These are phyloP conservation scores for Troglohyphantes excavatus DNA, from an alignment of 2,888 invertebrate species.

Conservation along the genomic window DNA sequence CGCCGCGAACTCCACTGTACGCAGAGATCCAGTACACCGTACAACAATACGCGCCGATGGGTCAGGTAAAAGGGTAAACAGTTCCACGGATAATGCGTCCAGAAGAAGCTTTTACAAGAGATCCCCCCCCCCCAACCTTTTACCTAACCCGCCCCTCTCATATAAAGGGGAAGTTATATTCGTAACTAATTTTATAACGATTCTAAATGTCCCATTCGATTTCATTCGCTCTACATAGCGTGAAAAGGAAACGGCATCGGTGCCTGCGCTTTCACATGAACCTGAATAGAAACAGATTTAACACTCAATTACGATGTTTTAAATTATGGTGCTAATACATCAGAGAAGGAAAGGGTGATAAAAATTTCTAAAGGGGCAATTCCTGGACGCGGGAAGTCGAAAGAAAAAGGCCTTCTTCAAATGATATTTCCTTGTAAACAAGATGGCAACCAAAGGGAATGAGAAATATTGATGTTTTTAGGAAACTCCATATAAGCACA, in stretches of 20 bases:
- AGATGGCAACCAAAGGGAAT: background rate
- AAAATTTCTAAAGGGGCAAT: background rate
- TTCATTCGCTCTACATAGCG: constrained; percentile 23
- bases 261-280: background rate
- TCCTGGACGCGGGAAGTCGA: background rate
- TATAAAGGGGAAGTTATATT: background rate
- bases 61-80: constrained; percentile 43
- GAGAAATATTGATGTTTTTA: too few species aligned
- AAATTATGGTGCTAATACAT: background rate
- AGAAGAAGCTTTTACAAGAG: too few species aligned
- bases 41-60: constrained; percentile 14
- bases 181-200: constrained; percentile 70
- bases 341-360: background rate
- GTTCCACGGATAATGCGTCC: too few species aligned
- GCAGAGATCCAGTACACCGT: too few species aligned
- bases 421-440: background rate
- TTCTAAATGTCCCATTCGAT: constrained; percentile 41
- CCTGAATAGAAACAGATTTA: constrained; percentile 6
- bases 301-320: background rate
- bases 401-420: background rate
- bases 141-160: background rate
- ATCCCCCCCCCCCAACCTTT: background rate
- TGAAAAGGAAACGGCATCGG: constrained; percentile 17
- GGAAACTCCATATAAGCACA: too few species aligned
- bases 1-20: too few species aligned